Conservation (phyloP, 2,113 vertebrate species). For the Pelodiscus sinensis region DNA sequence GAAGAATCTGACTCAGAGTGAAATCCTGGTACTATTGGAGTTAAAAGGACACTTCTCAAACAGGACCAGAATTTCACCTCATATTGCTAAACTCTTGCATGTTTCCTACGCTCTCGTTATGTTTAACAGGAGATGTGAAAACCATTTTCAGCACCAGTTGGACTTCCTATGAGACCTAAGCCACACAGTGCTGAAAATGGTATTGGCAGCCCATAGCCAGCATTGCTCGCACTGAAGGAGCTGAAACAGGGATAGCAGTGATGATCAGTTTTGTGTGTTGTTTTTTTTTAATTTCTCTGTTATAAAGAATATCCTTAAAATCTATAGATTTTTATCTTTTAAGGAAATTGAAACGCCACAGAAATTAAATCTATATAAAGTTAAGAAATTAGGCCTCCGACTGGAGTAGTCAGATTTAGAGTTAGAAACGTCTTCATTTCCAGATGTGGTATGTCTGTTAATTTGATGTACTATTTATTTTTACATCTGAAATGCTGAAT, state of each 20-base stretch:
- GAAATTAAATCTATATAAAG: slow-evolving; percentile 5
- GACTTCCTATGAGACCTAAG: neutral
- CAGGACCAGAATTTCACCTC: neutral
- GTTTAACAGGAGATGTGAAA: neutral
- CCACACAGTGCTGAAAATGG: neutral
- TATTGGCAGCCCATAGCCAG: neutral
- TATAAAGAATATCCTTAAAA: neutral
- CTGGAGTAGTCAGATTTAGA: neutral
- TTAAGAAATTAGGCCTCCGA: slow-evolving; percentile 44
- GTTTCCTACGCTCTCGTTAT: neutral
- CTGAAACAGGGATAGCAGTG: neutral
- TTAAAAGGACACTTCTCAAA: neutral
- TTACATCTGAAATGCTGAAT: neutral
- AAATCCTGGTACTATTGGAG: neutral
- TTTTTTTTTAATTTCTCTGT: neutral
- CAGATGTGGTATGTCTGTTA: slow-evolving; percentile 32
- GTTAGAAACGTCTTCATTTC: slow-evolving; percentile 26
- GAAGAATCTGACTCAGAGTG: neutral
- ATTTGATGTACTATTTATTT: slow-evolving; percentile 11
- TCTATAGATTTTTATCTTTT: neutral
- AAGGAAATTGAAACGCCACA: neutral
- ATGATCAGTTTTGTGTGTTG: fast-evolving
- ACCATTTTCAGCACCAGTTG: neutral
- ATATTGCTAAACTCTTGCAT: neutral
- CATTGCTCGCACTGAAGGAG: neutral